Conservation (phyloP, 2,888 invertebrate species). For the Eupelmus urozonus region DNA sequence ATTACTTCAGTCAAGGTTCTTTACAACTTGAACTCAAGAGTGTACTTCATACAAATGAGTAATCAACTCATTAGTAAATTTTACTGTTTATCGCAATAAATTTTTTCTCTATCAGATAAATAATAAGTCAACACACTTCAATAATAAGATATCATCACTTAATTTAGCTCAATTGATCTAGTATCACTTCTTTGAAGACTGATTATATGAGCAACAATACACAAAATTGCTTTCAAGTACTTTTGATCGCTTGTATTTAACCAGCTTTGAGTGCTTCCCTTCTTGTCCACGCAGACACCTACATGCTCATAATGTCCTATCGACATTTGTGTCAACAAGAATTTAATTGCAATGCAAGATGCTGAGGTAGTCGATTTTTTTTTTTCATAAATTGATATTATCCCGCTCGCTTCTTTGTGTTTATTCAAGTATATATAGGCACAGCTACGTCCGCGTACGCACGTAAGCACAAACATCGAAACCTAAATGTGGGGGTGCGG, state of each 20-base stretch:
- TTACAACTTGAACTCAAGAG: not conserved
- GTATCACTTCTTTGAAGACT: not conserved
- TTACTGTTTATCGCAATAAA: not conserved
- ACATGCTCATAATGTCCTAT: no score
- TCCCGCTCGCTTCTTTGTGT: not conserved
- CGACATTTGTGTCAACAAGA: no score
- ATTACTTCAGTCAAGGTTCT: no score
- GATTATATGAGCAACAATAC: no score
- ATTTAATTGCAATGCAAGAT: no score
- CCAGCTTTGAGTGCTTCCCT: no score
- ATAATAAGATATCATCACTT: constrained; percentile 32
- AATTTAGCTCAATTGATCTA: constrained; percentile 22
- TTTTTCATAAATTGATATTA: not conserved
- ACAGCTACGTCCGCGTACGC: not conserved
- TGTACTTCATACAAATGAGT: not conserved
- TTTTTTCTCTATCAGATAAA: not conserved
- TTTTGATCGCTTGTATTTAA: no score
- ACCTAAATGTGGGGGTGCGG: no score
- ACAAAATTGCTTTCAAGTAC: no score
- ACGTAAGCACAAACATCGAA: no score
- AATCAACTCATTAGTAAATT: not conserved
- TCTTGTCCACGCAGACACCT: no score
- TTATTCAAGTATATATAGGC: not conserved
- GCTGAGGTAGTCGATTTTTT: not conserved
- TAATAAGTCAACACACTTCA: not conserved